Conservation (phyloP, 1,140 invertebrate genomes). For the Globodera rostochiensis region DNA sequence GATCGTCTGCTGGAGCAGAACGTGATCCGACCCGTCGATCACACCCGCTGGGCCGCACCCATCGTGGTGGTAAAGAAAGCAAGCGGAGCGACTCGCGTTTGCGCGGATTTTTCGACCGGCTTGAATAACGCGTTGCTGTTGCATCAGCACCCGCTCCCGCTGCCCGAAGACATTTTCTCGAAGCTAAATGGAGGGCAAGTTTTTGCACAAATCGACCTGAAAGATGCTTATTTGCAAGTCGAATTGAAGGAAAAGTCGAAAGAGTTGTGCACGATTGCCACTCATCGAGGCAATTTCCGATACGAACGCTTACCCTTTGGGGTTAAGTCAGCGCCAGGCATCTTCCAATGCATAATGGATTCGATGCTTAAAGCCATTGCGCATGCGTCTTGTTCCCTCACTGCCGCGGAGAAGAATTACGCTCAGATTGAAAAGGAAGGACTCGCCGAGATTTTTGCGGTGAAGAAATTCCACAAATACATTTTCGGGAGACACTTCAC, state of each 20-base stretch:
- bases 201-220: conserved; percentile 62
- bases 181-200: conserved; percentile 46
- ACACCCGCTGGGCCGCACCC: conserved; percentile 67
- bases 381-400: too few relatives aligned
- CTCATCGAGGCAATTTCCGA: conserved; percentile 26
- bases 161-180: conserved; percentile 57
- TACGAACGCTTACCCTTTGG: conserved; percentile 23
- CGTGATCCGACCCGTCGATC: conserved; percentile 53
- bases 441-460: too few relatives aligned
- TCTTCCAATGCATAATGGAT: conserved; percentile 11
- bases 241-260: conserved; percentile 37
- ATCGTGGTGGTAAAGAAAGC: conserved; percentile 36
- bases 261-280: conserved; percentile 24
- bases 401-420: too few relatives aligned
- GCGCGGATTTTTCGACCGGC: conserved; percentile 34
- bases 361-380: neutral
- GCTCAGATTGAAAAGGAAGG: too few relatives aligned
- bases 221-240: conserved; percentile 40
- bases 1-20: conserved; percentile 41
- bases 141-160: conserved; percentile 53
- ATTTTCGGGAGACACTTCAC: too few relatives aligned
- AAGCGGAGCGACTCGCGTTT: conserved; percentile 9
- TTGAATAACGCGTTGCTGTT: conserved; percentile 53
- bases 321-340: conserved; percentile 25
- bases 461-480: too few relatives aligned